Conservation (phyloP, 2,113 vertebrate genomes). For the Meriones unguiculatus region DNA sequence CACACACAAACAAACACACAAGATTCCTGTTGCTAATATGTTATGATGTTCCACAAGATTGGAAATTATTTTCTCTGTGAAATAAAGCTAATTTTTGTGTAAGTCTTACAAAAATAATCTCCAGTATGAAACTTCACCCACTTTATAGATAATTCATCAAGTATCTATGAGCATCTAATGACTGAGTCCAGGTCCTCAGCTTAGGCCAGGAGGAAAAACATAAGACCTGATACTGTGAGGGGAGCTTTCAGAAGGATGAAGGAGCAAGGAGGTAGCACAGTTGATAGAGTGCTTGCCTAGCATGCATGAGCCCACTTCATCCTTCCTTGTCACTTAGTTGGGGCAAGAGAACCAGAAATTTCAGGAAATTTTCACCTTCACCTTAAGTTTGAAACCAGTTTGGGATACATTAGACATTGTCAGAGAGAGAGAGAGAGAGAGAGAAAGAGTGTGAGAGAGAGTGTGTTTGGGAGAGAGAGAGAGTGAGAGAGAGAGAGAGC, state of each 20-base stretch:
- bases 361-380: not conserved
- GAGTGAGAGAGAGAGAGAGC: too few relatives aligned
- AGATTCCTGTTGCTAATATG: not conserved
- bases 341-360: not conserved
- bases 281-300: not conserved
- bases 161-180: not conserved
- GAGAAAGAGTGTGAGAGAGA: not conserved
- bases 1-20: not conserved
- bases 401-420: not conserved
- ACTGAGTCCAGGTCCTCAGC: not conserved
- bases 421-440: not conserved
- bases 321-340: not conserved
- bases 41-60: not conserved
- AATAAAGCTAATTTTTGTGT: conserved; percentile 1
- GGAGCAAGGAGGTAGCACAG: not conserved
- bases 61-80: not conserved
- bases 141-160: not conserved
- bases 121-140: not conserved
- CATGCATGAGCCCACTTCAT: not conserved
- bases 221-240: not conserved
- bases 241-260: not conserved
- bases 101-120: not conserved
- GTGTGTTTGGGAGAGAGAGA: not conserved
- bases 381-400: not conserved
- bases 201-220: not conserved